Evolutionary conservation across 2,888 invertebrate species (phyloP), one percentile per base, ranked within the genome.

Genomic region (Cataglyphis cursor): DNA sequence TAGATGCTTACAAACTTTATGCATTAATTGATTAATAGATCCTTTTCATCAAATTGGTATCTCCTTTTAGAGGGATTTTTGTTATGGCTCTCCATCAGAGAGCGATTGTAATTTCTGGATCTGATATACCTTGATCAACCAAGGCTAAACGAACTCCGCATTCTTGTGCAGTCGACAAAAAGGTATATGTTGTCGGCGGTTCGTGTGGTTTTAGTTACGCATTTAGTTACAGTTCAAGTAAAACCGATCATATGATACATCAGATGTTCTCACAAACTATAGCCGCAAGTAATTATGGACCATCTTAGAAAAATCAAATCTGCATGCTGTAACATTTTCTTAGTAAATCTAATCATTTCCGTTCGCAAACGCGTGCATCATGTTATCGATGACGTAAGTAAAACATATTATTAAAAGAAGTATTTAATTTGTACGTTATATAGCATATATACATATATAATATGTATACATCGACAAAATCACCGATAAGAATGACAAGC

Each of bases 61-160:
- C 31, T 57, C 68, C 38, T 73, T 66, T 18, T 66, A 72, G 70
- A 51, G 57, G 28, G 31, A 75, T 61, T 38, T 48, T 48, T 41
- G 6, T 66, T 65, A 21, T 21, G 51, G 66, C 62, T 75, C 74
- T 28, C 59, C 80, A 76, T 81, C 72, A 41, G 66, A 48, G 64
- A 44, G 54, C 68, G 68, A 84, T 86, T 48, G 75, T 84, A 87
- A 88, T 84, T 72, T 81, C 76, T 73, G 62, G 72, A 82, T 87
- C 59, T 66, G 72, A 87, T 87, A 68, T 66, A 68, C 68, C 64
- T 61, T 59, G 72, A 88, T 89, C 85, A 48, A 54, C 74, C 90
- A 92, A 92, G 92, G 91, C 72, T 82, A 68, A 35, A 66, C 8
- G 8, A 83, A 82, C 87, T 87, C 82, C 74, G 81, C 48, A 89